Evolutionary conservation across 2,888 invertebrate species (phyloP), one percentile per base, ranked within the genome.

Genomic region (Mechanitis mazaeus): DNA sequence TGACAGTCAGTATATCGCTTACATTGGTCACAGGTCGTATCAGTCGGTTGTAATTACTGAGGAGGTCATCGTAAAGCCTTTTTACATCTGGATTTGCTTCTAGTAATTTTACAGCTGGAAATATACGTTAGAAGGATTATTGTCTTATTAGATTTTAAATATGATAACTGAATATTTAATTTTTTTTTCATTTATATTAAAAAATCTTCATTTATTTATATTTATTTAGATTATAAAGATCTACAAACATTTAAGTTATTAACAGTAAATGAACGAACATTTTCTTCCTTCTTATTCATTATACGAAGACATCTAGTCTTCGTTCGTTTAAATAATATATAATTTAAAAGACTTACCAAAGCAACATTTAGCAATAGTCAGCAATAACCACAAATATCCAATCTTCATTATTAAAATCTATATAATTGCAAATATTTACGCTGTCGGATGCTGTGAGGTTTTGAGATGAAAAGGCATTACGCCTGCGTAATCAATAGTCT

Each of bases 81-180:
- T 98, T 98, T 0, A 98, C 96, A 76, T 97, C 97, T 12, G 97
- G 97, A 85, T 97, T 98, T 0, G 96, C 97, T 86, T 96, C 96
- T 0, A 90, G 72, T 1, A 90, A 76, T 58, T 86, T 90, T 0
- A 90, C 85, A 46, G 83, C 90, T 90, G 77, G 6, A 84, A 79
- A 55, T 58, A 42, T 9, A 42, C 2, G 3, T 35, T 35, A 35
- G 35, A 35, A 6, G 35, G 35, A 35, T 35, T 6, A 35, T 35
- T 35, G 35, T 35, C 35, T 35, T 35, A 35, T 35, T 20, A 20
- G 20, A 20, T 20, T 20, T 20, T 20, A 20, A 20, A 20, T 20
- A 20, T 20, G 20, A 20, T 20, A 20, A 20, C 20, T 20, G 20
- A 20, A 20, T 20, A 20, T 20, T 20, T 20, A 20, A 20, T 20